Percentiles rank a stretch among this genome's conserved stretches.
Conservation (phyloP, 1,140 invertebrate genomes). For the Notospermus geniculatus region DNA sequence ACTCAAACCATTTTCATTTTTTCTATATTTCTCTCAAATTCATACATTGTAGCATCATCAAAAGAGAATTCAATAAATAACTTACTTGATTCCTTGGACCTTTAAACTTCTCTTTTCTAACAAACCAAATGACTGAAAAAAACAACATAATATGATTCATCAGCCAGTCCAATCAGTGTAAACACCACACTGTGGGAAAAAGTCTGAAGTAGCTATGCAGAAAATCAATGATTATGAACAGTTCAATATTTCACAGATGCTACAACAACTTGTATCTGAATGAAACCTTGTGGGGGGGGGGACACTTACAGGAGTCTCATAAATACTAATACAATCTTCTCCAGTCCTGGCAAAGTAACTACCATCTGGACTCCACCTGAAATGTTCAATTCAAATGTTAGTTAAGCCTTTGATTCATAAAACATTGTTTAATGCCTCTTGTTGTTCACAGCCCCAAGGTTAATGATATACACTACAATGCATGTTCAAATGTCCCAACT, state of each 20-base stretch:
- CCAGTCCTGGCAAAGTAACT: conserved; percentile 88
- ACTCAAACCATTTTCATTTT: too few species aligned
- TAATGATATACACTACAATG: too few species aligned
- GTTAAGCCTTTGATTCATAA: not conserved
- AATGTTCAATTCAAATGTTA: conserved; percentile 19
- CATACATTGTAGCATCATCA: too few species aligned
- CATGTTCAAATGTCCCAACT: too few species aligned
- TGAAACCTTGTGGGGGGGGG: too few species aligned
- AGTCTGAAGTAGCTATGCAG: too few species aligned
- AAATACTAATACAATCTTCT: conserved; percentile 77
- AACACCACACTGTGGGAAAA: not conserved
- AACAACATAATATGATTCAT: conserved; percentile 19
- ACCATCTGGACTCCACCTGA: conserved; percentile 91
- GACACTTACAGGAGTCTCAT: conserved; percentile 71
- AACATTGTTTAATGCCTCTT: too few species aligned
- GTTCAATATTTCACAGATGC: too few species aligned
- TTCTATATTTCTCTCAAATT: too few species aligned
- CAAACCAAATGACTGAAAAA: conserved; percentile 78
- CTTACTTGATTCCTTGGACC: conserved; percentile 77
- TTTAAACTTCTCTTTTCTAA: conserved; percentile 94
- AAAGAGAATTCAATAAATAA: conserved; percentile 13
- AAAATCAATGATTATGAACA: too few species aligned
- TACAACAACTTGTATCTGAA: too few species aligned
- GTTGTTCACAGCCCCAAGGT: too few species aligned
- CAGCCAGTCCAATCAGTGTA: not conserved